Conservation (phyloP, 2,797 vertebrate species). For the Champsocephalus gunnari region DNA sequence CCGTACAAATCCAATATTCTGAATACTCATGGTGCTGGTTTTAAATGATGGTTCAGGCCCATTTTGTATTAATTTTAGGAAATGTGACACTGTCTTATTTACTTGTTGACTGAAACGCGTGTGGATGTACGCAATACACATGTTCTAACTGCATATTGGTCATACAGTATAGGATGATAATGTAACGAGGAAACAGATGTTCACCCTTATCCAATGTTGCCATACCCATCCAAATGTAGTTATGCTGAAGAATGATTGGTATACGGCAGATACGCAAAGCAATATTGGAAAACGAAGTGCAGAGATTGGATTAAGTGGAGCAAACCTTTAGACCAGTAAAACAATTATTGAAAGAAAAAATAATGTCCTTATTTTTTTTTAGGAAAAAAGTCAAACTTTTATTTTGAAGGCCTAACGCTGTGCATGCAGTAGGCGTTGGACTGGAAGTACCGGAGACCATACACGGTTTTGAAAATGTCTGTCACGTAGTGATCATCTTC, state of each 20-base stretch:
- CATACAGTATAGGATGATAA: not conserved
- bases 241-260: not conserved
- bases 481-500: too few relatives aligned
- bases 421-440: too few relatives aligned
- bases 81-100: not conserved
- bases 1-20: constrained; percentile 30
- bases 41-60: constrained; percentile 1
- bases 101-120: not conserved
- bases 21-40: constrained; percentile 25
- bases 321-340: not conserved
- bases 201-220: not conserved
- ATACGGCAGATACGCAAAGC: not conserved
- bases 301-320: not conserved
- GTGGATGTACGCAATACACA: not conserved
- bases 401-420: too few relatives aligned
- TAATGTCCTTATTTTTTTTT: too few relatives aligned
- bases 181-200: not conserved
- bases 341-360: too few relatives aligned
- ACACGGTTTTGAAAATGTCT: too few relatives aligned
- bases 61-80: not conserved
- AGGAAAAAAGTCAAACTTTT: too few relatives aligned
- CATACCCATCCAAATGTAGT: not conserved
- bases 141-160: not conserved
- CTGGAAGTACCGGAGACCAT: too few relatives aligned
- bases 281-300: not conserved